Percentiles rank a stretch among this genome's conserved stretches.
phyloP scores from a whole-genome alignment of 1,140 invertebrate genomes.

The Campoletis sonorensis region DNA sequence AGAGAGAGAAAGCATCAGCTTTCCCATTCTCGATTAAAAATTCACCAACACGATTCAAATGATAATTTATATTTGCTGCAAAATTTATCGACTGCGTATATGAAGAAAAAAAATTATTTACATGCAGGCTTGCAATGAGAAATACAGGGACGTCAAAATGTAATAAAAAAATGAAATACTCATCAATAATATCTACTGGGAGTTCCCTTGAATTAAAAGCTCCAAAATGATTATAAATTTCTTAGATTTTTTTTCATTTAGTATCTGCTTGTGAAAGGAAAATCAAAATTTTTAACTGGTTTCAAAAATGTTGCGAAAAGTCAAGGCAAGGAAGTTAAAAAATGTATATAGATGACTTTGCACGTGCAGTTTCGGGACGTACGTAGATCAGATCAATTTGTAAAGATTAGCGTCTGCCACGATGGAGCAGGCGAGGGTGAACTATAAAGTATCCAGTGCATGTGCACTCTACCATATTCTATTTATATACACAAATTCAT shows the following conservation, averaged over 20 bases:
- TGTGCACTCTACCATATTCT: neutral
- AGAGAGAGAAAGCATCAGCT: neutral
- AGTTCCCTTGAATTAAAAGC: too few relatives aligned
- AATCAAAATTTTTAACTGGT: too few relatives aligned
- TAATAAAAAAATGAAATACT: neutral
- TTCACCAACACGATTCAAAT: neutral
- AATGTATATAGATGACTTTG: too few relatives aligned
- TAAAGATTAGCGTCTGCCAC: neutral
- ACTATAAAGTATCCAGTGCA: conserved; percentile 9
- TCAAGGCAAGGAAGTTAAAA: too few relatives aligned
- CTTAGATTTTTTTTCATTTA: too few relatives aligned
- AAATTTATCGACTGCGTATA: neutral
- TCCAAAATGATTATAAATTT: too few relatives aligned
- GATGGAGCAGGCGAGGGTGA: neutral
- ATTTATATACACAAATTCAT: neutral
- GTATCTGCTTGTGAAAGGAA: too few relatives aligned
- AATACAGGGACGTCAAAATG: neutral
- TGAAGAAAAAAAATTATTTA: neutral
- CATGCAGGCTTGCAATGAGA: neutral
- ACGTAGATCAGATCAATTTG: conserved; percentile 25
- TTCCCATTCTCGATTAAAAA: conserved; percentile 14
- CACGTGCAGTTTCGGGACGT: neutral
- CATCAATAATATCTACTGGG: too few relatives aligned
- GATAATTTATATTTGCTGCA: neutral
- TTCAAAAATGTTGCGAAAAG: too few relatives aligned